These are phyloP conservation scores for Ariopsis seemanni DNA, from an alignment of 2,113 vertebrate genomes.

Conservation along the genomic window DNA sequence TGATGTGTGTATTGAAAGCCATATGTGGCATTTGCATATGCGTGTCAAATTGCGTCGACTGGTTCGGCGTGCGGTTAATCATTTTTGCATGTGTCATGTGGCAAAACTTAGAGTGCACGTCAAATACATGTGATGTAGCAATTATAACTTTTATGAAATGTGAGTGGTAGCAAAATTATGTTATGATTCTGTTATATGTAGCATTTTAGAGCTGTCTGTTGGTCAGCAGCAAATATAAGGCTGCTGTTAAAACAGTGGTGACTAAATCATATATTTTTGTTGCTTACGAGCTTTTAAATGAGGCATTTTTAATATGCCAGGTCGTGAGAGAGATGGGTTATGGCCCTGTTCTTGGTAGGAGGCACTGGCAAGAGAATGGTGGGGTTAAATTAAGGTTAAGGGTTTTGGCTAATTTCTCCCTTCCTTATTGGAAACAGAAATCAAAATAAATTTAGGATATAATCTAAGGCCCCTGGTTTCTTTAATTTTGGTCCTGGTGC, in stretches of 20 bases:
- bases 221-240: not conserved
- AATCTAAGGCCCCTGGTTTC: slow-evolving; percentile 54
- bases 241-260: not conserved
- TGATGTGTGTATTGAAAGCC: slow-evolving; percentile 34
- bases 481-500: slow-evolving; percentile 57
- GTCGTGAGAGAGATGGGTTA: slow-evolving; percentile 37
- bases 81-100: slow-evolving; percentile 37
- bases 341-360: slow-evolving; percentile 49
- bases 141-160: not conserved
- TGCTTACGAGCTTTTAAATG: slow-evolving; percentile 11
- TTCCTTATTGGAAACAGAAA: slow-evolving; percentile 63
- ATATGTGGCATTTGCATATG: slow-evolving; percentile 36
- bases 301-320: slow-evolving; percentile 4
- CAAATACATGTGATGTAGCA: slow-evolving; percentile 11
- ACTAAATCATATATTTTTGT: slow-evolving; percentile 18
- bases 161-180: not conserved
- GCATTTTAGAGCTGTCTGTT: not conserved
- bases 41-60: slow-evolving; percentile 13
- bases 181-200: slow-evolving; percentile 7
- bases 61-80: slow-evolving; percentile 17
- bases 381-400: slow-evolving; percentile 61
- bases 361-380: slow-evolving; percentile 55
- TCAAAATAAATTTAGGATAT: slow-evolving; percentile 55
- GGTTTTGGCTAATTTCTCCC: slow-evolving; percentile 68
- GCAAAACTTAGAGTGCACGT: not conserved